phyloP scores from a whole-genome alignment of 1,140 invertebrate genomes.

The Cylas formicarius region DNA sequence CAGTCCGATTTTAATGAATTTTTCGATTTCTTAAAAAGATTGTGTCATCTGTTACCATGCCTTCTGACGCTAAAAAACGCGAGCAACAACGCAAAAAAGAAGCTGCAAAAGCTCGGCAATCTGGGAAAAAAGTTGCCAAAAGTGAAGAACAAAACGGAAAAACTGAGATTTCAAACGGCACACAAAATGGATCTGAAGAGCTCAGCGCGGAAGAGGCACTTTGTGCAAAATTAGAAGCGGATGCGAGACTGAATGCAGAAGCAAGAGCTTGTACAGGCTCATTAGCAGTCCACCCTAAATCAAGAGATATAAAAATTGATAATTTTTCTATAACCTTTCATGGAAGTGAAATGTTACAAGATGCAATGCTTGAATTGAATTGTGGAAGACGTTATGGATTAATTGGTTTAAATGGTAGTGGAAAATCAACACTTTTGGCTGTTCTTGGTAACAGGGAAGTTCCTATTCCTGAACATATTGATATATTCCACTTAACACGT shows the following conservation, averaged over 20 bases:
- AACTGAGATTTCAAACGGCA: slow-evolving; percentile 26
- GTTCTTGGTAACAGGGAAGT: slow-evolving; percentile 87
- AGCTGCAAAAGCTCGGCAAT: slow-evolving; percentile 70
- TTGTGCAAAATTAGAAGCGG: slow-evolving; percentile 81
- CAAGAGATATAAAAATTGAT: slow-evolving; percentile 93
- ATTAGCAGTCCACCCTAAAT: slow-evolving; percentile 87
- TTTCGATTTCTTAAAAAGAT: too few relatives aligned
- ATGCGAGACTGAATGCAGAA: slow-evolving; percentile 85
- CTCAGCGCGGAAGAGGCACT: slow-evolving; percentile 62
- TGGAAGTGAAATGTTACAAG: slow-evolving; percentile 89
- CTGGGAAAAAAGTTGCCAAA: slow-evolving; percentile 56
- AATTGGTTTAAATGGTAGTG: slow-evolving; percentile 93
- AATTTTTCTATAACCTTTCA: slow-evolving; percentile 98
- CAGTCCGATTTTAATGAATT: too few relatives aligned
- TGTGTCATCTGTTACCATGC: too few relatives aligned
- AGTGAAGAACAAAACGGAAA: slow-evolving; percentile 50
- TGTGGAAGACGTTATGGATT: slow-evolving; percentile 94
- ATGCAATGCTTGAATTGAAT: slow-evolving; percentile 94
- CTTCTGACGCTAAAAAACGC: slow-evolving; percentile 95
- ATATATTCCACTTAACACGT: slow-evolving; percentile 94
- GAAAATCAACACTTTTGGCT: slow-evolving; percentile 91
- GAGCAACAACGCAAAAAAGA: slow-evolving; percentile 96
- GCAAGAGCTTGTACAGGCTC: slow-evolving; percentile 92
- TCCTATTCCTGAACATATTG: slow-evolving; percentile 92
- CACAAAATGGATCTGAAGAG: slow-evolving; percentile 41